Conservation (phyloP, 2,888 invertebrate genomes). For the Gortyna flavago region DNA sequence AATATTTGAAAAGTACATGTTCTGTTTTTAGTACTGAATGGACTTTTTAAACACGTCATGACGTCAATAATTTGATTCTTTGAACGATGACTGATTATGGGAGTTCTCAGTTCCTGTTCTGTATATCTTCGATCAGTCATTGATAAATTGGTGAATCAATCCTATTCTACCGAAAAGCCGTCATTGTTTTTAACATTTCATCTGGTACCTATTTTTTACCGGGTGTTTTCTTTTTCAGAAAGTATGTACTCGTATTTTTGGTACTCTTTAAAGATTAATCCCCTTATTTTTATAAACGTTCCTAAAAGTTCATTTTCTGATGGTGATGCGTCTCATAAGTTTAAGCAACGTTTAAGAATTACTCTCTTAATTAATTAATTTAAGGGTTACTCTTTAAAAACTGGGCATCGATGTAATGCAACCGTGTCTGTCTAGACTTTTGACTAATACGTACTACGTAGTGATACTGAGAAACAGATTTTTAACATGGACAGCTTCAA, state of each 20-base stretch:
- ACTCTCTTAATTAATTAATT: no score
- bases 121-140: constrained; percentile 22
- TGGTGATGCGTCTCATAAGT: no score
- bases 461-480: constrained; percentile 1
- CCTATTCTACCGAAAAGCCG: background rate
- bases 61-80: constrained; percentile 36
- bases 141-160: constrained; percentile 38
- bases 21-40: background rate
- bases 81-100: constrained; percentile 42
- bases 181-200: background rate
- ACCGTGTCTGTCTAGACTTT: background rate
- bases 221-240: background rate
- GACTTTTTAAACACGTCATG: background rate
- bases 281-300: background rate
- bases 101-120: constrained; percentile 26
- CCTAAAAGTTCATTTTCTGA: background rate
- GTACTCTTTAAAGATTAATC: background rate
- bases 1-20: background rate
- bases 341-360: background rate
- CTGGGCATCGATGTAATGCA: background rate
- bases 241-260: background rate
- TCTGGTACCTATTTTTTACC: background rate
- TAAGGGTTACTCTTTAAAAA: background rate
- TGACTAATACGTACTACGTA: no score
- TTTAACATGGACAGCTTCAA: background rate